Conservation (phyloP, 2,113 vertebrate species). For the Onychorhynchus coronatus region DNA sequence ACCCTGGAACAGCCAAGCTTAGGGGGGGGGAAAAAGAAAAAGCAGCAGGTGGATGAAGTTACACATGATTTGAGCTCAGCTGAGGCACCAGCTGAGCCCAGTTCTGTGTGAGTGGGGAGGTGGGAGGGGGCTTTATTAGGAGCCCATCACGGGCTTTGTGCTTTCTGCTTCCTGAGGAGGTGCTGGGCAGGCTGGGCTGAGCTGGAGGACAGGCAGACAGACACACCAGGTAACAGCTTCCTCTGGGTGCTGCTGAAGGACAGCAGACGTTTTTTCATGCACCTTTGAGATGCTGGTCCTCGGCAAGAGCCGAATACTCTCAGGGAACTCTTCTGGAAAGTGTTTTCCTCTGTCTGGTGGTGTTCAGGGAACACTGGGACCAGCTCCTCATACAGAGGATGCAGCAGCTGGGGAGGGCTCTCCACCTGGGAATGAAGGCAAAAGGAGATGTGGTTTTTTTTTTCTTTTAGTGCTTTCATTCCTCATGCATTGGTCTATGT, state of each 20-base stretch:
- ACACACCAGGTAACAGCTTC: fast-evolving
- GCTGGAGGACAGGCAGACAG: background rate
- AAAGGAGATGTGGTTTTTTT: background rate
- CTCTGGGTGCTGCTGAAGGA: background rate
- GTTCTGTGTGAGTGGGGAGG: background rate
- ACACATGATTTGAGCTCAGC: background rate
- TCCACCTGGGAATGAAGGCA: background rate
- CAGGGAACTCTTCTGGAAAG: fast-evolving
- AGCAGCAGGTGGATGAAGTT: background rate
- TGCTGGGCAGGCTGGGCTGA: background rate
- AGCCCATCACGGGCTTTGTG: fast-evolving
- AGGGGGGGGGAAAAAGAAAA: background rate
- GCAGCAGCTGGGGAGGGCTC: background rate
- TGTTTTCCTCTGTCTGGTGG: background rate
- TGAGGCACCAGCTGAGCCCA: background rate
- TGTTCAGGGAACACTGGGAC: background rate
- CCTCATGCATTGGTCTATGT: background rate
- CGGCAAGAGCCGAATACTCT: fast-evolving
- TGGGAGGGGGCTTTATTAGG: background rate
- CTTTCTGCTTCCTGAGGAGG: fast-evolving
- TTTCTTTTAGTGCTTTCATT: background rate
- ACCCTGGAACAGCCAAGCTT: background rate
- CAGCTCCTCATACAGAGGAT: background rate
- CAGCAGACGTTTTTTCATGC: fast-evolving
- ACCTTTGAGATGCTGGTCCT: fast-evolving